Percentiles rank a stretch among this genome's conserved stretches.
These are phyloP conservation scores for Lepisosteus osseus DNA, from an alignment of 2,113 vertebrate genomes.

Conservation along the genomic window DNA sequence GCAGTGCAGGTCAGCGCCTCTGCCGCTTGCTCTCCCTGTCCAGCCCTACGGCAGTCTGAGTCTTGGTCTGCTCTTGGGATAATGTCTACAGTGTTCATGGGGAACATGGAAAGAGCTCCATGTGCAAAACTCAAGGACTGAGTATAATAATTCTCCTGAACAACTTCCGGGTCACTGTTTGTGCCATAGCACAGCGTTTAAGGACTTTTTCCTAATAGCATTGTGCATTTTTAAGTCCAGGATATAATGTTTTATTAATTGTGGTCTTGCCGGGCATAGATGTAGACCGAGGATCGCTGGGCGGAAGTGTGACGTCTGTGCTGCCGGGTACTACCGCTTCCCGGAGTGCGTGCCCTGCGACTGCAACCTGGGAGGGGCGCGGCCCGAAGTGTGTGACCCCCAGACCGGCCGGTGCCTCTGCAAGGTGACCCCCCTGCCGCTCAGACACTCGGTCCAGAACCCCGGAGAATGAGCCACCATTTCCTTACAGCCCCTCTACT, in stretches of 20 bases:
- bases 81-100: no score
- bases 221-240: no score
- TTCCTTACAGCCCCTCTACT: no score
- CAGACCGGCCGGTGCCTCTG: conserved; percentile 82
- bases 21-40: not conserved
- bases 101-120: no score
- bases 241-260: not conserved
- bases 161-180: no score
- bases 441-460: no score
- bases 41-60: not conserved
- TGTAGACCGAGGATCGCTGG: conserved; percentile 82
- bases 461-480: no score
- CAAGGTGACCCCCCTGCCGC: conserved; percentile 69
- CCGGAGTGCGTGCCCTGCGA: conserved; percentile 77
- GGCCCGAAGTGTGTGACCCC: conserved; percentile 70
- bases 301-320: conserved; percentile 78
- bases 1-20: conserved; percentile 78
- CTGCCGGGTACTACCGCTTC: conserved; percentile 74
- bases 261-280: conserved; percentile 47
- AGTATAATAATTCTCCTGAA: no score
- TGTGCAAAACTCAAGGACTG: no score
- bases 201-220: no score
- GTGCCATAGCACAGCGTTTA: no score
- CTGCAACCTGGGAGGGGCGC: conserved; percentile 75
- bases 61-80: no score